Conservation (phyloP, 2,888 invertebrate species). For the Diaphora mendica region DNA sequence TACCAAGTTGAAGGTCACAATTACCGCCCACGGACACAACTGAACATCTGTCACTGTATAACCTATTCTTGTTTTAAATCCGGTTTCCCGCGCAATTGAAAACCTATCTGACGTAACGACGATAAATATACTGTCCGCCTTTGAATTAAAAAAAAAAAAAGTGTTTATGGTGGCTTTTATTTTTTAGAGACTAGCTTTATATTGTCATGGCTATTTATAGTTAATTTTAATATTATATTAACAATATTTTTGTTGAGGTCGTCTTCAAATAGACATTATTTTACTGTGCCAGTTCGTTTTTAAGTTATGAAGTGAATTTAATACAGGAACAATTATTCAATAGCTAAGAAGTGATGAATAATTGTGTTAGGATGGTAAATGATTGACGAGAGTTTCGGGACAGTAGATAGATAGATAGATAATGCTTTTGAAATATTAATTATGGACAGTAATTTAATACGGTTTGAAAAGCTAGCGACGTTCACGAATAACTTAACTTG, state of each 20-base stretch:
- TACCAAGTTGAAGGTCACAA: constrained; percentile 56
- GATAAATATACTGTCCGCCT: constrained; percentile 36
- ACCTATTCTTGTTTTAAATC: constrained; percentile 37
- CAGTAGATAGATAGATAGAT: no score
- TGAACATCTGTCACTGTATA: constrained; percentile 39
- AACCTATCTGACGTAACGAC: constrained; percentile 32
- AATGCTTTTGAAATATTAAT: no score
- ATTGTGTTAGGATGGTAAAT: not conserved
- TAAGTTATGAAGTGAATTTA: not conserved
- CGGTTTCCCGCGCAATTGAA: constrained; percentile 45
- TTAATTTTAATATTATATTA: constrained; percentile 24
- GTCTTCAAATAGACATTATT: constrained; percentile 24
- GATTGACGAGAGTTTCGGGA: not conserved
- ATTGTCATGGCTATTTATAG: constrained; percentile 46
- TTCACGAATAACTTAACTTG: not conserved
- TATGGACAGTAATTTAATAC: not conserved
- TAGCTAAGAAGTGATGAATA: not conserved
- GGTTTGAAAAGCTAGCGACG: not conserved
- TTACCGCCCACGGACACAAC: constrained; percentile 58
- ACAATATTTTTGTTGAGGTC: constrained; percentile 26
- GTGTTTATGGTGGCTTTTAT: constrained; percentile 26
- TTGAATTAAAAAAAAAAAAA: constrained; percentile 37
- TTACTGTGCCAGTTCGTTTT: not conserved
- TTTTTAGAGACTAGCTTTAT: constrained; percentile 34
- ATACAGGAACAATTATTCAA: not conserved